A percentile compares a stretch with the other conserved stretches of the same genome.
phyloP scores from a whole-genome alignment of 30 jellyfish, hydroid and myxozoan genomes.

The Cassiopea andromeda region DNA sequence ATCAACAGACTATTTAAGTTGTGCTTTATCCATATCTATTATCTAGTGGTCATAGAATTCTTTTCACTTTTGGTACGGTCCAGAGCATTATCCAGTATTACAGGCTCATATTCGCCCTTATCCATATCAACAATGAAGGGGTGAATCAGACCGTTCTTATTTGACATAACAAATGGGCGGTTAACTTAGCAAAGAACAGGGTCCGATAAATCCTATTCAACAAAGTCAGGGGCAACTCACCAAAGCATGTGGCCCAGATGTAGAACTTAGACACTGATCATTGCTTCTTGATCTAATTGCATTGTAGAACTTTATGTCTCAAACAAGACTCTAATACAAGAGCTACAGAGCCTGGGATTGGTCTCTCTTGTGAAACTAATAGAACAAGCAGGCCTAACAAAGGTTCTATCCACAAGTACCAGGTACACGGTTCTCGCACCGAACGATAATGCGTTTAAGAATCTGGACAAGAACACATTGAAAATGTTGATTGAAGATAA shows the following conservation, averaged over 20 bases:
- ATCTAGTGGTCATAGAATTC: too few species aligned
- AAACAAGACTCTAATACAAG: slow-evolving; percentile 39
- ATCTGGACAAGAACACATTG: slow-evolving; percentile 17
- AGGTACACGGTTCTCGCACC: slow-evolving; percentile 74
- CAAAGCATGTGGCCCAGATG: neutral
- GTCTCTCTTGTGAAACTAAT: slow-evolving; percentile 34
- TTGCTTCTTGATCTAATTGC: neutral
- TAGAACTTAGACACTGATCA: neutral
- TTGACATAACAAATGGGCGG: too few species aligned
- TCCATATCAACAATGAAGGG: too few species aligned
- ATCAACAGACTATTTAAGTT: too few species aligned
- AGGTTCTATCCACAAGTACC: slow-evolving; percentile 17
- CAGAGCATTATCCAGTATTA: too few species aligned
- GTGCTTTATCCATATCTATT: too few species aligned
- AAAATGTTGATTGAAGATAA: slow-evolving; percentile 18
- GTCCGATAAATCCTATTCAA: too few species aligned
- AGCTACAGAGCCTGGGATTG: slow-evolving; percentile 40
- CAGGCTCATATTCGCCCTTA: too few species aligned
- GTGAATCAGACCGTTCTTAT: too few species aligned
- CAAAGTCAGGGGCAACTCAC: too few species aligned
- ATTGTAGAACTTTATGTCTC: slow-evolving; percentile 69
- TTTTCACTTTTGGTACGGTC: too few species aligned
- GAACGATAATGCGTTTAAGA: slow-evolving; percentile 50
- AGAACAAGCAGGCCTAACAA: slow-evolving; percentile 49
- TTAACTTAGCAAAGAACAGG: too few species aligned